Evolutionary conservation across 2,797 vertebrate genomes (phyloP), one percentile per base, ranked within the genome.

Genomic region (Lophura swinhoii): DNA sequence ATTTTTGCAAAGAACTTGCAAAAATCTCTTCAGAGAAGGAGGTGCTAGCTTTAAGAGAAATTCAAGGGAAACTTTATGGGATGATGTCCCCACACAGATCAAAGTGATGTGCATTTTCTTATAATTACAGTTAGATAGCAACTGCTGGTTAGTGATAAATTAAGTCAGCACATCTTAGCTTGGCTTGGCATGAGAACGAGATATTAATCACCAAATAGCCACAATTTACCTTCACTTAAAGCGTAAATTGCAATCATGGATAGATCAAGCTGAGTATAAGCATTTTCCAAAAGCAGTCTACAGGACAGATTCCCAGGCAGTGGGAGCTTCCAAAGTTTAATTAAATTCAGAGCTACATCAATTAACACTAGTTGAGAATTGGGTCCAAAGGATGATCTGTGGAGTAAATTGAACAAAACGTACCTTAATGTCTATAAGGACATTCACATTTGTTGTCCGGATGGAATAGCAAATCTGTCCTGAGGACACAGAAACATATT

Each of bases 291-390:
- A 92, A 90, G 56, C 68, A 93, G 77, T 91, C 84, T 76, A 60
- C 23, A 58, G 90, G 63, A 90, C 83, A 94, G 55, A 86, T 87
- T 93, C 85, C 84, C 68, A 88, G 33, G 71, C 80, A 88, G 64
- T 20, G 63, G 92, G 37, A 84, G 56, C 68, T 92, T 92, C 88
- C 77, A 86, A 94, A 94, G 79, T 95, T 91, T 94, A 91, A 96
- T 91, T 94, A 93, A 90, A 94, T 91, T 82, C 90, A 94, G 83
- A 92, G 71, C 39, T 90, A 58, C 37, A 82, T 82, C 84, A 94
- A 82, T 94, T 92, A 92, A 58, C 39, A 56, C 59, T 73, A 67
- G 64, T 64, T 79, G 71, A 88, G 43, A 79, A 84, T 29, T 49
- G 74, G 9, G 44, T 90, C 58, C 74, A 90, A 90, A 76, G 23